phyloP scores from a whole-genome alignment of 2,113 vertebrate genomes.

The Aldabrachelys gigantea region DNA sequence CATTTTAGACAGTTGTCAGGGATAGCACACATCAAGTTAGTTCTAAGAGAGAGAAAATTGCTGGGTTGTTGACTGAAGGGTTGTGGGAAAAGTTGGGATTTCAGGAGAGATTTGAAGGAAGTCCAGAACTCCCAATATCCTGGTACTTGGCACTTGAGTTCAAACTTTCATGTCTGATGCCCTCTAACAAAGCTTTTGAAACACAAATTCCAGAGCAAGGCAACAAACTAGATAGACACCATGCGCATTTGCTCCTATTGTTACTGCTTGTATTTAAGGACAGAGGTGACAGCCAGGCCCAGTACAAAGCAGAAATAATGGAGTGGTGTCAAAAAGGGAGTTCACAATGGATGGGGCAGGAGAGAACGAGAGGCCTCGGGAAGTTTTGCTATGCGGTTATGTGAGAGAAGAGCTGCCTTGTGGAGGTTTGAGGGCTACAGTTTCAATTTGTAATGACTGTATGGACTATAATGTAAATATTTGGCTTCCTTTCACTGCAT shows the following conservation, averaged over 20 bases:
- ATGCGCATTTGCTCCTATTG: fast-evolving
- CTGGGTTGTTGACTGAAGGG: background rate
- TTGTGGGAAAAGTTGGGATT: background rate
- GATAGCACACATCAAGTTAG: background rate
- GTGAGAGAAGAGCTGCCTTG: background rate
- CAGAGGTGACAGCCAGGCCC: background rate
- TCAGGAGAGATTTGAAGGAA: background rate
- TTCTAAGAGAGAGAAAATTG: background rate
- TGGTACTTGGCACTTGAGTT: background rate
- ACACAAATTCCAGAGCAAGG: background rate
- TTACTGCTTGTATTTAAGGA: background rate
- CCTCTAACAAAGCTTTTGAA: background rate
- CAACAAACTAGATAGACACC: background rate
- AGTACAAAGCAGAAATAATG: background rate
- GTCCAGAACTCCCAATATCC: background rate
- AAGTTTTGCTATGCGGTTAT: background rate
- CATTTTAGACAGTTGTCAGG: background rate
- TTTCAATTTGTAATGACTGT: background rate
- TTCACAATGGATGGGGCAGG: background rate
- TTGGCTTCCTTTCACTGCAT: background rate
- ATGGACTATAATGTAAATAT: background rate
- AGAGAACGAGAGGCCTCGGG: fast-evolving
- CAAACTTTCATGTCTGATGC: background rate
- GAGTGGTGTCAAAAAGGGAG: background rate
- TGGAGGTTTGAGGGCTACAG: background rate